Percentiles rank a stretch among this genome's conserved stretches.
phyloP scores from a whole-genome alignment of 2,888 invertebrate species.

The Synanthedon formicaeformis region DNA sequence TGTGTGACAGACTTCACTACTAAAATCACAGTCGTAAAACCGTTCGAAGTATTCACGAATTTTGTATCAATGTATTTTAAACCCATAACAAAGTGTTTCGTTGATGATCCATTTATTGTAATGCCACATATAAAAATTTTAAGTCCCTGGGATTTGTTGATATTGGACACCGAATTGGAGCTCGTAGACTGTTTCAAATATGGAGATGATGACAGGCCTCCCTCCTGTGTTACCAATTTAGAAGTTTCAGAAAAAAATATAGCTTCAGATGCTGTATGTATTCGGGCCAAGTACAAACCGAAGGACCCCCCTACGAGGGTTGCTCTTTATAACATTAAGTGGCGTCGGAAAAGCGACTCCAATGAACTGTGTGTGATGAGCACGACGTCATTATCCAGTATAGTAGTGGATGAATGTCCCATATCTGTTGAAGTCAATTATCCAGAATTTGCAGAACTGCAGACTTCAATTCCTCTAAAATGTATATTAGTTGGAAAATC shows the following conservation, averaged over 20 bases:
- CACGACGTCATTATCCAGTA: constrained; percentile 66
- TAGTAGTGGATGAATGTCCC: constrained; percentile 73
- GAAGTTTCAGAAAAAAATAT: constrained; percentile 50
- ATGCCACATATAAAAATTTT: constrained; percentile 77
- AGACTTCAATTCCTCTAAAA: constrained; percentile 77
- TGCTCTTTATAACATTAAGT: constrained; percentile 59
- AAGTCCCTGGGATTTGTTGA: constrained; percentile 78
- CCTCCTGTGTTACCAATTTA: constrained; percentile 45
- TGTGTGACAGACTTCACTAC: constrained; percentile 73
- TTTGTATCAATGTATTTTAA: constrained; percentile 76
- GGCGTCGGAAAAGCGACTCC: constrained; percentile 39
- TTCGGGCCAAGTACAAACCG: constrained; percentile 51
- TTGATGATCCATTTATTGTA: constrained; percentile 75
- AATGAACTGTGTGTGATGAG: constrained; percentile 54
- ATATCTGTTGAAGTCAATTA: constrained; percentile 71
- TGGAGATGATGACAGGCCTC: constrained; percentile 36
- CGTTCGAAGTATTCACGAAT: constrained; percentile 76
- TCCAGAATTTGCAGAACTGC: constrained; percentile 82
- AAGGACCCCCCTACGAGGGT: constrained; percentile 52
- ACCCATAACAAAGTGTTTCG: constrained; percentile 74
- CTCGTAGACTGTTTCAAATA: constrained; percentile 62
- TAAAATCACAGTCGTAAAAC: constrained; percentile 74
- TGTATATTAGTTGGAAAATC: constrained; percentile 82
- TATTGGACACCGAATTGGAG: constrained; percentile 75
- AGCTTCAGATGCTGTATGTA: constrained; percentile 55